Base-by-base conservation (phyloP, 2,113 vertebrate species). In the Ciconia boyciana region DNA sequence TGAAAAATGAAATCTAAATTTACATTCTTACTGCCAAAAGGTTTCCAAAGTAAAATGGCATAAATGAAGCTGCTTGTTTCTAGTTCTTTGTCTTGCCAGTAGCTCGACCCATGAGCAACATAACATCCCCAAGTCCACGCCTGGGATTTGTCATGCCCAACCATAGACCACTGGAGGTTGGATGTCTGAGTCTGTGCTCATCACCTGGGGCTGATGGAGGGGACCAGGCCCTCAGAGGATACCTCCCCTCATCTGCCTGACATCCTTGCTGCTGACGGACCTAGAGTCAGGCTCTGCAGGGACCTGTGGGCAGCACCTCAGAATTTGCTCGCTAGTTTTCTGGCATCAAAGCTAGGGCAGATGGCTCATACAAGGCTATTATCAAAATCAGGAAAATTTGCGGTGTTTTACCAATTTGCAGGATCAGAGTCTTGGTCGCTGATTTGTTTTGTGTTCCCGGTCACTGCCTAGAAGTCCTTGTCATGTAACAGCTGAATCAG, bases 241-340 rank as follows among this genome's bases (percentile, higher is more conserved):
- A 43, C 32, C 6, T 49, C 4, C 8, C 10, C 13, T 62, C 48
- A 6, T 14, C 51, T 81, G 36, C 32, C 72, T 51, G 26, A 28
- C 16, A 4, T 25, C 25, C 34, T 28, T 10, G 13, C 28, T 75
- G 43, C 51, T 49, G 21, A 7, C 9, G 5, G 21, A 26, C 39
- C 10, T 15, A 4, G 31, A 43, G 44, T 26, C 0, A 0, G 44
- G 36, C n/a, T 66, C 46, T 51, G 17, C 0, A 0, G 16, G 7
- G 18, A 26, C 41, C 26, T 3, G 0, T 19, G 60, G 39, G n/a
- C 64, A 87, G n/a, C 69, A 66, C 21, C 51, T 34, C 20, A 62
- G 60, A 58, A 12, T 55, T 31, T 36, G 16, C 43, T 54, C 6
- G 18, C 36, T 81, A 10, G 1, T 26, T 70, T 85, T 70, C 72